Evolutionary conservation across 2,797 vertebrate genomes (phyloP), one percentile per base, ranked within the genome.

Genomic region (Oreortyx pictus): DNA sequence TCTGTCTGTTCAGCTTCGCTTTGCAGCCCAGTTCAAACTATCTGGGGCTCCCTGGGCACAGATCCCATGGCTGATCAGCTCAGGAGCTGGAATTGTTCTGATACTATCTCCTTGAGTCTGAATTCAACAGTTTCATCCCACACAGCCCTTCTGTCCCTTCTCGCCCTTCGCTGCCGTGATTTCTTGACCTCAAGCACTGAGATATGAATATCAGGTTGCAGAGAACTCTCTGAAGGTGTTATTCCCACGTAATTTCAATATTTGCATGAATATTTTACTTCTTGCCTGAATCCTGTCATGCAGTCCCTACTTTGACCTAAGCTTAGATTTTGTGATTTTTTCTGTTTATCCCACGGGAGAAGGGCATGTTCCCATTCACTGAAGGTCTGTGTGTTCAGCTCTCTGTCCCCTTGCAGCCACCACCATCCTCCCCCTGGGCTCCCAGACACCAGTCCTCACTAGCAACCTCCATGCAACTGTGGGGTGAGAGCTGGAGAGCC

Each of bases 141-240:
- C 73, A 31, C 35, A 71, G 35, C 54, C 43, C 25, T 82, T 86
- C 73, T 70, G 50, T 57, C 68, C 73, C 31, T 71, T 89, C 62
- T 64, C 13, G 46, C 57, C 27, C 44, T 86, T 91, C 5, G 1
- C 19, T 82, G 68, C 43, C 79, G 4, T 22, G n/a, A 49, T 82
- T 90, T 89, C 57, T 86, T 94, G 72, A 81, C 85, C 80, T 96
- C 47, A 20, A 3, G 19, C 60, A 23, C 0, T 23, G 47, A 79
- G 33, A 81, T 19, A 27, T 44, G 39, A 62, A 15, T 41, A 5
- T 23, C 41, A 68, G 59, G 52, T 54, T 66, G 39, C 49, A 72
- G 76, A 70, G 44, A 50, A 49, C 20, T 82, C 89, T 67, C 37
- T 89, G 90, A 64, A 76, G 76, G 47, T 0, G 2, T n/a, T 39